These are phyloP conservation scores for Lethrus apterus DNA, from an alignment of 1,140 invertebrate species.

Conservation along the genomic window DNA sequence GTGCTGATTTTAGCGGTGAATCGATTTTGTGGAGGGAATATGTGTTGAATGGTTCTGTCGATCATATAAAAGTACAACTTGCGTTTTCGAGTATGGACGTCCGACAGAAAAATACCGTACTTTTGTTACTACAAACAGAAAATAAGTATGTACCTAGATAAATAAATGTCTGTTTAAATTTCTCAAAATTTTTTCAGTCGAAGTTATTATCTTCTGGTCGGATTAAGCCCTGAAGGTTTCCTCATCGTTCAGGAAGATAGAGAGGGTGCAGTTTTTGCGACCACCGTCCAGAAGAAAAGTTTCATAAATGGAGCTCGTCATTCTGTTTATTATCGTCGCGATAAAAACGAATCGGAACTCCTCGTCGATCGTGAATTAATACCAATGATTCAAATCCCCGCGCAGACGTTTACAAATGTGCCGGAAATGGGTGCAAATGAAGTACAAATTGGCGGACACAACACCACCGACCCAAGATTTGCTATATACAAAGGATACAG, in stretches of 20 bases:
- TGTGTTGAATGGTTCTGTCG: conserved; percentile 58
- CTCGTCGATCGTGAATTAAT: conserved; percentile 70
- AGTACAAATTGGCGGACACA: conserved; percentile 78
- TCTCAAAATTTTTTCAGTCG: conserved; percentile 48
- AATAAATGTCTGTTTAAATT: conserved; percentile 1
- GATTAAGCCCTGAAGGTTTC: conserved; percentile 71
- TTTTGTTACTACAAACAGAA: conserved; percentile 72
- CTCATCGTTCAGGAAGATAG: conserved; percentile 78
- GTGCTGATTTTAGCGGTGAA: conserved; percentile 80
- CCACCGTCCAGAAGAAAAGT: conserved; percentile 63
- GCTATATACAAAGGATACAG: conserved; percentile 77
- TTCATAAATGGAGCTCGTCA: conserved; percentile 78
- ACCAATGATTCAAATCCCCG: conserved; percentile 55
- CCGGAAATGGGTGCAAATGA: conserved; percentile 63
- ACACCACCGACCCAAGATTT: conserved; percentile 71
- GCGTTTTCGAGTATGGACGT: conserved; percentile 75
- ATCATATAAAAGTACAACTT: conserved; percentile 68
- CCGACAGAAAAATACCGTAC: conserved; percentile 63
- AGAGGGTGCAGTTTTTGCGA: conserved; percentile 61
- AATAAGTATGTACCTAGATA: conserved; percentile 69
- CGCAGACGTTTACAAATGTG: conserved; percentile 55
- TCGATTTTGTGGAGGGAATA: conserved; percentile 73
- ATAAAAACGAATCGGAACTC: conserved; percentile 60
- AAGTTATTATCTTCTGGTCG: conserved; percentile 75
- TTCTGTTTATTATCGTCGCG: conserved; percentile 75